A percentile compares a stretch with the other conserved stretches of the same genome.
phyloP scores from a whole-genome alignment of 2,797 vertebrate genomes.

The Hafferia zeledoni region DNA sequence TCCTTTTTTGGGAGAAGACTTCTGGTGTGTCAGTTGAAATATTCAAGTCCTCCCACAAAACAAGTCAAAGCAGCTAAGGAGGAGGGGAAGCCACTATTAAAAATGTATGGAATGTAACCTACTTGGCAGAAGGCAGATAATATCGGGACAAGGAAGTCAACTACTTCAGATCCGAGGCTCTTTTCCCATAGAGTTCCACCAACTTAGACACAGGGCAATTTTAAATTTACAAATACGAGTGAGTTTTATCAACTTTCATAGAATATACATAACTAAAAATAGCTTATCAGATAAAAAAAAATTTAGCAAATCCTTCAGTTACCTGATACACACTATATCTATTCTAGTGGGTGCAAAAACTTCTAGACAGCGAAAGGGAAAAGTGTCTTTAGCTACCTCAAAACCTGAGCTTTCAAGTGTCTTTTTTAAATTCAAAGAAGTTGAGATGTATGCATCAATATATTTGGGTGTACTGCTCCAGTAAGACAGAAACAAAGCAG shows the following conservation, averaged over 20 bases:
- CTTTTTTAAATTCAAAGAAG: background rate
- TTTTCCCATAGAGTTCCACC: background rate
- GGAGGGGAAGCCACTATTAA: constrained; percentile 49
- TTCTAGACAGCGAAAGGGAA: background rate
- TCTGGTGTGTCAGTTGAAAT: background rate
- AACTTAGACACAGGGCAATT: background rate
- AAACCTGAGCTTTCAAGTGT: background rate
- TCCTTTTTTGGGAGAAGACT: constrained; percentile 2
- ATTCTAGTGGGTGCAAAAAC: background rate
- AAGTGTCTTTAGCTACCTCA: background rate
- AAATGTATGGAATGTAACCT: constrained; percentile 66
- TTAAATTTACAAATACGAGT: background rate
- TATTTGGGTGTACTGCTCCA: background rate
- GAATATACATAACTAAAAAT: background rate
- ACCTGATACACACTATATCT: background rate
- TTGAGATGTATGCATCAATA: background rate
- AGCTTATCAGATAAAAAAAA: background rate
- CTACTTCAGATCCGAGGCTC: background rate
- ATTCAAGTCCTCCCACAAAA: constrained; percentile 26
- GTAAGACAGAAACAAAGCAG: background rate
- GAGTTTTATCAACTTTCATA: background rate
- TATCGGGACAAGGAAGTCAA: background rate
- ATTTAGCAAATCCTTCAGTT: background rate
- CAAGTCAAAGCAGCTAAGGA: constrained; percentile 53
- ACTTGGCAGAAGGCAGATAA: constrained; percentile 22